These are phyloP conservation scores for Leistus spinibarbis DNA, from an alignment of 2,888 invertebrate species.

Conservation along the genomic window DNA sequence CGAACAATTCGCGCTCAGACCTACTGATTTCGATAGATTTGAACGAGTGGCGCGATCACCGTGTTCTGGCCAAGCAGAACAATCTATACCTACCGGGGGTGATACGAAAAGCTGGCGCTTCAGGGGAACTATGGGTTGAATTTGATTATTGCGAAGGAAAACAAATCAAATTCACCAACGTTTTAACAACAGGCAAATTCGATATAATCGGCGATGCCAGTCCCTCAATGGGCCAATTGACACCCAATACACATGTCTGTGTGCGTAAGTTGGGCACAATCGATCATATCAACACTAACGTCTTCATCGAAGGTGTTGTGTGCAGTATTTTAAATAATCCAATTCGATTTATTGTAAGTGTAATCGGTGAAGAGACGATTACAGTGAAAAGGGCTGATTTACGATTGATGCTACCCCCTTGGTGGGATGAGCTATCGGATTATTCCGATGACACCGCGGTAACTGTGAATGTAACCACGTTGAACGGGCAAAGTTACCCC, in stretches of 20 bases:
- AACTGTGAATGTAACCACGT: not conserved
- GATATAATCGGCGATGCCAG: constrained; percentile 93
- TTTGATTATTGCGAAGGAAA: constrained; percentile 79
- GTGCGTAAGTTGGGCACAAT: constrained; percentile 67
- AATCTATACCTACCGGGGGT: constrained; percentile 86
- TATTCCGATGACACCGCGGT: constrained; percentile 49
- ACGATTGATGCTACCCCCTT: constrained; percentile 89
- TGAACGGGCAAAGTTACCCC: constrained; percentile 29
- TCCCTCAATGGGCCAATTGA: constrained; percentile 82
- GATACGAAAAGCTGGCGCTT: constrained; percentile 74
- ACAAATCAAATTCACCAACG: constrained; percentile 73
- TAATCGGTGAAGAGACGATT: constrained; percentile 61
- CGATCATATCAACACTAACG: constrained; percentile 66
- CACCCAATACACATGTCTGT: constrained; percentile 81
- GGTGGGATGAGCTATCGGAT: constrained; percentile 94
- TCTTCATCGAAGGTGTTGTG: constrained; percentile 87
- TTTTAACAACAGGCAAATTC: constrained; percentile 78
- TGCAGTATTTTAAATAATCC: constrained; percentile 70
- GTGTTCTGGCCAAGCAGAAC: constrained; percentile 86
- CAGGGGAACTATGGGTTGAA: constrained; percentile 69
- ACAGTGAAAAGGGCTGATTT: constrained; percentile 89
- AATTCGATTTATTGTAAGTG: constrained; percentile 71
- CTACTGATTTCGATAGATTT: constrained; percentile 69
- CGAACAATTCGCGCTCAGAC: constrained; percentile 9
- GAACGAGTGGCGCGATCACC: constrained; percentile 91